Evolutionary conservation across 2,888 invertebrate species (phyloP).

Genomic region (Rutpela maculata): DNA sequence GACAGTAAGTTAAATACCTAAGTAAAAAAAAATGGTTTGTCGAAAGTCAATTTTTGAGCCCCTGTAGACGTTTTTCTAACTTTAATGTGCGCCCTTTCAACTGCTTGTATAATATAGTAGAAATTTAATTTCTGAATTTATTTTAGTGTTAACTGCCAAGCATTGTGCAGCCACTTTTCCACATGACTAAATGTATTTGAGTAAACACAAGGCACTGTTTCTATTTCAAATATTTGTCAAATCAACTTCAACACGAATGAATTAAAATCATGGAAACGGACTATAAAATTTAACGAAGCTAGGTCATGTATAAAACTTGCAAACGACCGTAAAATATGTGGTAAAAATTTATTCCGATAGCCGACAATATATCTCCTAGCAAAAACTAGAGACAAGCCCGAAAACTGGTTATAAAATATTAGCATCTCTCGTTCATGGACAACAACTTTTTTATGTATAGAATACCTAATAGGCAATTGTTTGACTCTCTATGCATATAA

Average conservation of each 20-base stretch:
- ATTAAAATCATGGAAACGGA: not conserved
- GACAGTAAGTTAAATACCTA: no score
- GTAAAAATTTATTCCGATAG: slow-evolving; percentile 22
- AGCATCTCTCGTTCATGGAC: slow-evolving; percentile 67
- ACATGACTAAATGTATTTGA: no score
- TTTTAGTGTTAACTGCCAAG: no score
- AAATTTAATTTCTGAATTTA: no score
- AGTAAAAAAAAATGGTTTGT: no score
- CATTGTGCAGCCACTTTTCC: no score
- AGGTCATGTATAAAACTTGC: slow-evolving; percentile 20
- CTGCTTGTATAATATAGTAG: no score
- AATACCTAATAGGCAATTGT: slow-evolving; percentile 57
- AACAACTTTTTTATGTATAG: slow-evolving; percentile 64
- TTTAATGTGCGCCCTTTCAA: no score
- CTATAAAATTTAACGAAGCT: slow-evolving; percentile 2
- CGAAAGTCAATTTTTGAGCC: no score
- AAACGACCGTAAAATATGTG: slow-evolving; percentile 22
- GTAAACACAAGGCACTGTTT: not conserved
- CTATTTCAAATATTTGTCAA: slow-evolving; percentile 7
- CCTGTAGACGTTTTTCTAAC: no score
- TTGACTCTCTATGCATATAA: slow-evolving; percentile 46
- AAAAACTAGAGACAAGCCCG: slow-evolving; percentile 43
- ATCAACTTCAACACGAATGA: not conserved
- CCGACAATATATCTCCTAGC: slow-evolving; percentile 34
- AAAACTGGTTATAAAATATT: slow-evolving; percentile 65